These are phyloP conservation scores for Xiphophorus hellerii DNA, from an alignment of 2,113 vertebrate species.

Conservation along the genomic window DNA sequence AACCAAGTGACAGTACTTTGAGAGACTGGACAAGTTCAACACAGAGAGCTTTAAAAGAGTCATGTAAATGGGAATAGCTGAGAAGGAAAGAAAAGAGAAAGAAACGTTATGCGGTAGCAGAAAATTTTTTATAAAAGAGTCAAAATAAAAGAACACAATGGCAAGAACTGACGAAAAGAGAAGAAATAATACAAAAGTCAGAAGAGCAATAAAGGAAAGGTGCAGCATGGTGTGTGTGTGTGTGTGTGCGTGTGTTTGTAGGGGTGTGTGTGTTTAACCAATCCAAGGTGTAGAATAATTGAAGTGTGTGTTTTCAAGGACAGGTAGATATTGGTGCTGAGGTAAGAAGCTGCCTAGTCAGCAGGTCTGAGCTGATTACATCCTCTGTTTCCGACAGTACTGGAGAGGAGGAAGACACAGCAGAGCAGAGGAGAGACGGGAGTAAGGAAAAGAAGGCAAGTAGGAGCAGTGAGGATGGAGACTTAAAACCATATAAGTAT, in stretches of 20 bases:
- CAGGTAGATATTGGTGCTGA: conserved; percentile 70
- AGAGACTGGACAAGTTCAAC: not conserved
- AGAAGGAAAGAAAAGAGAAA: not conserved
- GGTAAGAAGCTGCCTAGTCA: conserved; percentile 63
- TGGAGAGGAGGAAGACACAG: not conserved
- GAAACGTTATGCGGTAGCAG: not conserved
- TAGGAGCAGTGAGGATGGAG: not conserved
- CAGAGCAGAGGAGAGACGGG: not conserved
- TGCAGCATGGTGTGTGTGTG: conserved; percentile 16
- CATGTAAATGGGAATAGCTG: not conserved
- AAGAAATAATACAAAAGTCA: conserved; percentile 6
- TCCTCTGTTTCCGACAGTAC: conserved; percentile 34
- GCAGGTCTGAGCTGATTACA: conserved; percentile 65
- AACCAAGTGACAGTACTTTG: not conserved
- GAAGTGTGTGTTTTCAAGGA: conserved; percentile 77
- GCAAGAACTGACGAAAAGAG: not conserved
- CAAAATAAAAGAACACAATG: not conserved
- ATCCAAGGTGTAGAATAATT: conserved; percentile 61
- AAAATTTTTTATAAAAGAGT: not conserved
- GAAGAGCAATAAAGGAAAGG: conserved; percentile 17
- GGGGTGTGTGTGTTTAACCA: conserved; percentile 47
- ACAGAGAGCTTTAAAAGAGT: too few relatives aligned
- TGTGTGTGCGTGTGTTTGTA: conserved; percentile 39
- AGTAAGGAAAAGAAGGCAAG: not conserved
- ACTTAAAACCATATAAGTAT: not conserved